Evolutionary conservation across 2,797 vertebrate species (phyloP), one percentile per base, ranked within the genome.

Genomic region (Tenualosa ilisha): DNA sequence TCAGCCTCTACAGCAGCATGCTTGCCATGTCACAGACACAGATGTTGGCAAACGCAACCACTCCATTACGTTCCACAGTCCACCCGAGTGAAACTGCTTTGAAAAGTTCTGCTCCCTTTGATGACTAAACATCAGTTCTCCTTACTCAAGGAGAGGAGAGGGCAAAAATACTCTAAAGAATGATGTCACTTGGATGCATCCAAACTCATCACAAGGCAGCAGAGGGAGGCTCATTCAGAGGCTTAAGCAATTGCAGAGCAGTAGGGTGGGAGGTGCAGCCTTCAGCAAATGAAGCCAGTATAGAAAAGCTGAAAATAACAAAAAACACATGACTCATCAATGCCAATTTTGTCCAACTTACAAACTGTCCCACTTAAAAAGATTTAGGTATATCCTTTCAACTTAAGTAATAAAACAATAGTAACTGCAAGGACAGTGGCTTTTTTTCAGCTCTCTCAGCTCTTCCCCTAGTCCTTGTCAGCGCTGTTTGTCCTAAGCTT

Each of bases 301-400:
- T 82, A 22, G 15, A 79, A 79, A 43, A 43, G 37, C 65, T 17
- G 37, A 22, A 22, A 20, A 75, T 20, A 75, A 17, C 5, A 0
- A 75, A 46, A 79, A 79, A n/a, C 59, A 63, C n/a, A 86, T 87
- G 89, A 89, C 84, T 90, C 87, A 88, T 86, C 83, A 83, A 63
- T n/a, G 83, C 40, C 65, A 9, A 61, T 79, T 85, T 85, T 86
- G 81, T 85, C 83, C 84, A 65, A 68, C 51, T 49, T 84, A 37
- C 68, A 86, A 87, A 85, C 85, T 81, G 88, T 85, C 83, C 37
- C 81, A 63, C 50, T 63, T n/a, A 31, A 65, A 81, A 24, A 20
- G 11, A 15, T 83, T 61, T 40, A 61, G 31, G n/a, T 1, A 26
- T 26, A 82, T 54, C 81, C 61, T 46, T 54, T 65, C 72, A 82